A percentile compares a stretch with the other conserved stretches of the same genome.
phyloP scores from a whole-genome alignment of 2,797 vertebrate genomes.

The Sylvilagus floridanus region DNA sequence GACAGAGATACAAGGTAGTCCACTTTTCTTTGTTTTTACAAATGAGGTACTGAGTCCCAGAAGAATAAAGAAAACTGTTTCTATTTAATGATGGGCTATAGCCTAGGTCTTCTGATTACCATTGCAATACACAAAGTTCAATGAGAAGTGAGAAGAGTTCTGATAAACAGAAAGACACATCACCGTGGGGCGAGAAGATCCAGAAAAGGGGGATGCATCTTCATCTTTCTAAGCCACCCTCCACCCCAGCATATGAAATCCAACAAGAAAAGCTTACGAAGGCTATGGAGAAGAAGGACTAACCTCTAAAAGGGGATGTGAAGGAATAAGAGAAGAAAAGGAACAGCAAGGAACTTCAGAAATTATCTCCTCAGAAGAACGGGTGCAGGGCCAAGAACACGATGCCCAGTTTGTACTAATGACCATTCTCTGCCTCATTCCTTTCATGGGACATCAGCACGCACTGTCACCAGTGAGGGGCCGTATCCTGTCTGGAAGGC shows the following conservation, averaged over 20 bases:
- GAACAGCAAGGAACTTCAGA: conserved; percentile 47
- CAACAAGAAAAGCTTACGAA: conserved; percentile 4
- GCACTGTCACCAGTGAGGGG: background rate
- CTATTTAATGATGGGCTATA: background rate
- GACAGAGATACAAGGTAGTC: background rate
- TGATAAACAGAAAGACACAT: background rate
- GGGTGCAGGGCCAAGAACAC: background rate
- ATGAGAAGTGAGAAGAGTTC: background rate
- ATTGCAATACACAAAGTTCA: background rate
- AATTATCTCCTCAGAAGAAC: background rate
- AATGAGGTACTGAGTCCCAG: background rate
- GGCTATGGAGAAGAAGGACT: background rate
- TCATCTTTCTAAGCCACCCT: background rate
- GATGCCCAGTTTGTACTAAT: conserved; percentile 53
- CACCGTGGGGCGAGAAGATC: background rate
- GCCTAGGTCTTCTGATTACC: background rate
- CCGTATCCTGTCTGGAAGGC: background rate
- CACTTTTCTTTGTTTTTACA: background rate
- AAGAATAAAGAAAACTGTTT: background rate
- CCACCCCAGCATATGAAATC: background rate
- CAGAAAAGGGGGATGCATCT: background rate
- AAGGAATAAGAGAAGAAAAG: background rate
- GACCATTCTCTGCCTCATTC: background rate
- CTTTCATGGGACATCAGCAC: conserved; percentile 39
- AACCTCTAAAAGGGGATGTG: background rate